A percentile compares a stretch with the other conserved stretches of the same genome.
Evolutionary conservation across 2,797 vertebrate species (phyloP).

Genomic region (Crax fasciolata): DNA sequence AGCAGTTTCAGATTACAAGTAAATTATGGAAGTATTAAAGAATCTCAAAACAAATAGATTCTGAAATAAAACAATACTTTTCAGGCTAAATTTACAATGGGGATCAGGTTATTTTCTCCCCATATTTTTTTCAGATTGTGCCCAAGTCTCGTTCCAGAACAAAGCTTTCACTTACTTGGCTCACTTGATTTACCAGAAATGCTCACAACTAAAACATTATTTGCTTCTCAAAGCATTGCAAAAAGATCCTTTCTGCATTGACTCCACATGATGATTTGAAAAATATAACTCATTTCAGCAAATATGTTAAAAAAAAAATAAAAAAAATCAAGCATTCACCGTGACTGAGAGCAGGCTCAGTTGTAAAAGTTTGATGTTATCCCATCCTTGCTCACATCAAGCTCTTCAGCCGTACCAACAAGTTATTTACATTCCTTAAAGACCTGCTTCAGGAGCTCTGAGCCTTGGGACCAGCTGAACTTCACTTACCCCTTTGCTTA

Average conservation of each 20-base stretch:
- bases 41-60: background rate
- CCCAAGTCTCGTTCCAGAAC: background rate
- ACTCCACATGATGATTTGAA: background rate
- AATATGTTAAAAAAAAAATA: background rate
- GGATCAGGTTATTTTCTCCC: background rate
- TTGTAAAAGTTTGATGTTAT: background rate
- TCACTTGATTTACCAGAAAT: conserved; percentile 4
- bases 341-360: background rate
- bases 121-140: background rate
- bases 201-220: background rate
- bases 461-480: background rate
- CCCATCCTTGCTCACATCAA: background rate
- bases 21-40: background rate
- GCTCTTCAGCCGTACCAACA: background rate
- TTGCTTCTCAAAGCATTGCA: background rate
- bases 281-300: background rate
- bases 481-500: background rate
- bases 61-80: background rate
- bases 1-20: background rate
- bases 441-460: background rate
- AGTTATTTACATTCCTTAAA: background rate
- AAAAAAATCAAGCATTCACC: background rate
- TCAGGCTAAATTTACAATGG: background rate
- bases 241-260: background rate
- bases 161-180: background rate